Conservation (phyloP, 1,140 invertebrate genomes). For the Formica selysi region DNA sequence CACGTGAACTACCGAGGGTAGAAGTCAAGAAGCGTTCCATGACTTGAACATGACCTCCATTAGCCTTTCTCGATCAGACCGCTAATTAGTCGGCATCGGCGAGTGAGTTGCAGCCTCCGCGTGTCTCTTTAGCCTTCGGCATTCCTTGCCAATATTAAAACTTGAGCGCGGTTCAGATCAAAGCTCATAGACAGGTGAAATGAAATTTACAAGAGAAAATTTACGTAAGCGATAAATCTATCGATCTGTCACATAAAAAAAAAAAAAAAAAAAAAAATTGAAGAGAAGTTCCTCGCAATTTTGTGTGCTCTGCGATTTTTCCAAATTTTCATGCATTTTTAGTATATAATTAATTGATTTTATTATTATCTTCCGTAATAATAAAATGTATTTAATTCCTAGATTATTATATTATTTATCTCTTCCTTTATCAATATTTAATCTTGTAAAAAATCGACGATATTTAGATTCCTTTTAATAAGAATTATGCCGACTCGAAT, state of each 20-base stretch:
- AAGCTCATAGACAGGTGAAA: background rate
- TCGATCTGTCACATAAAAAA: background rate
- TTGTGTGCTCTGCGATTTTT: background rate
- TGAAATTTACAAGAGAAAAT: background rate
- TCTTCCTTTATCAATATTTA: background rate
- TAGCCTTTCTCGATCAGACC: conserved; percentile 77
- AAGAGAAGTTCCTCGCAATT: background rate
- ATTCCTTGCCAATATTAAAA: conserved; percentile 47
- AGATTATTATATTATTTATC: background rate
- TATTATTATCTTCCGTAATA: background rate
- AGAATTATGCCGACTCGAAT: background rate
- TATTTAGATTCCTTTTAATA: background rate
- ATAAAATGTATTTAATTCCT: background rate
- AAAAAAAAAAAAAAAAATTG: background rate
- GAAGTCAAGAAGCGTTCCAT: conserved; percentile 74
- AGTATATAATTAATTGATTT: background rate
- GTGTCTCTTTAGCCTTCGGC: conserved; percentile 37
- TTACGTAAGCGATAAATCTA: conserved; percentile 15
- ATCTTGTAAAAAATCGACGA: background rate
- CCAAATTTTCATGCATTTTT: background rate
- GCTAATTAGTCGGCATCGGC: conserved; percentile 76
- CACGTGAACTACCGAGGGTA: conserved; percentile 57
- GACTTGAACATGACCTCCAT: conserved; percentile 77
- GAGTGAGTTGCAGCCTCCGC: conserved; percentile 56
- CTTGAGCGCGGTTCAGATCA: background rate